Evolutionary conservation across 2,888 invertebrate species (phyloP).

Genomic region (Orchesella flavescens): DNA sequence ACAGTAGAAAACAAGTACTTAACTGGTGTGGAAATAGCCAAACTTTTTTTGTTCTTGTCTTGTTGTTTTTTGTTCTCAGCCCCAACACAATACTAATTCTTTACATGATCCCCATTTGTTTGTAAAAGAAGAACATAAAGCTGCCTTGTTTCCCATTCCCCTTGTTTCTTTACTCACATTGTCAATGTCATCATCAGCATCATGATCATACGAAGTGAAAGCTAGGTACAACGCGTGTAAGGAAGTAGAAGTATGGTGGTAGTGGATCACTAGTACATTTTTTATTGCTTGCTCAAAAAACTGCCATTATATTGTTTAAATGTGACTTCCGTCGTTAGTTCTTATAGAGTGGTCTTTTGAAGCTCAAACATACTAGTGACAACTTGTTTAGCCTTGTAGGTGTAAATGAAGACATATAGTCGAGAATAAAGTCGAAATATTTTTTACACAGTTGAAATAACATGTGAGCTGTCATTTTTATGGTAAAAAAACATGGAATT

Average conservation of each 20-base stretch:
- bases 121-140: not conserved
- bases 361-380: no score
- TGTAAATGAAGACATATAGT: not conserved
- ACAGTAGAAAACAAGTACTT: not conserved
- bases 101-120: conserved; percentile 18
- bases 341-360: no score
- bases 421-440: not conserved
- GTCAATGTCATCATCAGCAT: conserved; percentile 39
- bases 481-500: no score
- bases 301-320: no score
- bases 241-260: no score
- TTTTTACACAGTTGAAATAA: no score
- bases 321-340: no score
- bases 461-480: no score
- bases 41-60: not conserved
- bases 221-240: no score
- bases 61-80: not conserved
- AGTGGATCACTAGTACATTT: not conserved
- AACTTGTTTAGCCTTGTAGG: not conserved
- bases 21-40: not conserved
- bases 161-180: not conserved
- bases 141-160: not conserved
- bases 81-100: not conserved
- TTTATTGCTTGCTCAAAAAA: not conserved
- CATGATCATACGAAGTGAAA: no score